phyloP scores from a whole-genome alignment of 2,113 vertebrate species.

The Tretioscincus oriximinensis region DNA sequence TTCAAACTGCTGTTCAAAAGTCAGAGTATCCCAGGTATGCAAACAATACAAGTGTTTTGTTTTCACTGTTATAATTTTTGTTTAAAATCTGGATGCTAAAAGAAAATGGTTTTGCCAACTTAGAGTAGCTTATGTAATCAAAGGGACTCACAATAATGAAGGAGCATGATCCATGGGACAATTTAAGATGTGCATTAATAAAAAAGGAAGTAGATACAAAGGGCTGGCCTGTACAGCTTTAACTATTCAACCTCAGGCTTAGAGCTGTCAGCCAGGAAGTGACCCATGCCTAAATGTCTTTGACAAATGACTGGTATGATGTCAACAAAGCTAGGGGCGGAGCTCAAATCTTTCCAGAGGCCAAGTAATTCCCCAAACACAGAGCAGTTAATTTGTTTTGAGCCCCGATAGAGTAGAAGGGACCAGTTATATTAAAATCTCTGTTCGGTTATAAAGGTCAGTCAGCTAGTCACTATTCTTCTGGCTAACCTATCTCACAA shows the following conservation, averaged over 20 bases:
- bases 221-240: not conserved
- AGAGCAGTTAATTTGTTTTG: not conserved
- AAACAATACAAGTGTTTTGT: no score
- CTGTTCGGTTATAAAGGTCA: not conserved
- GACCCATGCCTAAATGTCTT: not conserved
- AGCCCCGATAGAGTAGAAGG: not conserved
- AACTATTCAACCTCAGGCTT: not conserved
- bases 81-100: not conserved
- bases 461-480: not conserved
- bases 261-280: not conserved
- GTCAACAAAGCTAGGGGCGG: conserved; percentile 1
- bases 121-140: not conserved
- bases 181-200: conserved; percentile 9
- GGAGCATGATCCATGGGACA: not conserved
- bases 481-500: not conserved
- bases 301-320: conserved; percentile 15
- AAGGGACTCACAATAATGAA: not conserved
- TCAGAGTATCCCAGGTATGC: no score
- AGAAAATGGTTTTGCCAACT: not conserved
- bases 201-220: conserved; percentile 4
- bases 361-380: conserved; percentile 5
- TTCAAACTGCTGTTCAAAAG: no score
- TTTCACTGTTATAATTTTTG: no score
- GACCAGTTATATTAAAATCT: not conserved
- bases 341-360: not conserved